Evolutionary conservation across 2,888 invertebrate species (phyloP), one percentile per base, ranked within the genome.

Genomic region (Yponomeuta evonymella): DNA sequence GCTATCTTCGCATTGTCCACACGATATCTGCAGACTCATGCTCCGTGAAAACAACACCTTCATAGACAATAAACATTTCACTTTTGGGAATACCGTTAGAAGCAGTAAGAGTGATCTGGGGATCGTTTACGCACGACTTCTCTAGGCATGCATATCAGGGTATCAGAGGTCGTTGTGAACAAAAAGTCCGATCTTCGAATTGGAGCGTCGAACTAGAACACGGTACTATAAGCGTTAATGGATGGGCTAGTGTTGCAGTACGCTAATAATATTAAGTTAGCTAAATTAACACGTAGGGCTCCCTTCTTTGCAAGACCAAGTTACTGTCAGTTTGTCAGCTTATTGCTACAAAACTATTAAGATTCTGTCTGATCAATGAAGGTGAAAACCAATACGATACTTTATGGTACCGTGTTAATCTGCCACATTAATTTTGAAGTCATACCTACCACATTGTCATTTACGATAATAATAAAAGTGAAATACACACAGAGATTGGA

Each of bases 21-120:
- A 72, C 69, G 62, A 70, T 62, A 74, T 79, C 72, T 77, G 85
- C 77, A 79, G 79, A 85, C 79, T 88, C 87, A 89, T 86, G 83
- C 79, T 78, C 78, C 76, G 85, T 81, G 86, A 87, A 88, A 88
- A 87, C 85, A 83, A 84, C 83, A 77, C 75, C 75, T 79, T 80
- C 51, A 58, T 79, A 75, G 74, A 74, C 75, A 80, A 84, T 83
- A 81, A 82, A 73, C 83, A 83, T 85, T 85, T 85, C 82, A 84
- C 82, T 83, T 84, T 85, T 83, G 77, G 76, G 79, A 81, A 83
- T 79, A 81, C 78, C 79, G 79, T 78, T 67, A 72, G 70, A 71
- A 71, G 65, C 72, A 71, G 71, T 67, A 72, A 70, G 72, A 71
- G 69, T 71, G 58, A 70, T 70, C 69, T 15, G 71, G 67, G 65